A percentile compares a stretch with the other conserved stretches of the same genome.
phyloP scores from a whole-genome alignment of 2,888 invertebrate species.

The Cheilosia pagana region DNA sequence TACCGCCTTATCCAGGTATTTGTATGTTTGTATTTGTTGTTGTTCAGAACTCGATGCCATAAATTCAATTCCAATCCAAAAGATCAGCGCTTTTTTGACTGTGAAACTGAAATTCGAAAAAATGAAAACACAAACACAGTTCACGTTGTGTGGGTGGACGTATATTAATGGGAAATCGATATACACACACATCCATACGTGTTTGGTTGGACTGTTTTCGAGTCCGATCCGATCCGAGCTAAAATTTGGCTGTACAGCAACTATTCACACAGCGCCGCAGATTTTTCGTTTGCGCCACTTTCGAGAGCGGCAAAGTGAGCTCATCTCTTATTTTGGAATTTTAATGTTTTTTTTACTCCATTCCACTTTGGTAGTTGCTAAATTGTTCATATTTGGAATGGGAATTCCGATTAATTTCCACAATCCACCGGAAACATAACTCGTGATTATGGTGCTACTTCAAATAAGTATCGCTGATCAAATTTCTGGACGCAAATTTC shows the following conservation, averaged over 20 bases:
- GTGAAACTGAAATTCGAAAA: slow-evolving; percentile 42
- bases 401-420: slow-evolving; percentile 23
- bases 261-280: slow-evolving; percentile 13
- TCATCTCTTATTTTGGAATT: slow-evolving; percentile 66
- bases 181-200: background rate
- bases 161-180: slow-evolving; percentile 58
- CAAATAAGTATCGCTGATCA: slow-evolving; percentile 5
- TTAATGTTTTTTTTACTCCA: slow-evolving; percentile 38
- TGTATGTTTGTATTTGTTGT: background rate
- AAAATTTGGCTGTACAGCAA: slow-evolving; percentile 24
- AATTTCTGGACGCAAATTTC: too few relatives aligned
- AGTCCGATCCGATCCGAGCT: slow-evolving; percentile 10
- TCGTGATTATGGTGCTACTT: slow-evolving; percentile 15
- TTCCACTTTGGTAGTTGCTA: slow-evolving; percentile 14
- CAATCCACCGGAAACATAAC: slow-evolving; percentile 48
- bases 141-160: slow-evolving; percentile 57
- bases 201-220: slow-evolving; percentile 7
- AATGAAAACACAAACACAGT: slow-evolving; percentile 34
- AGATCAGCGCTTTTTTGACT: slow-evolving; percentile 43
- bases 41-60: slow-evolving; percentile 1
- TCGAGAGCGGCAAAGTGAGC: slow-evolving; percentile 55
- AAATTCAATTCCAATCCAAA: slow-evolving; percentile 21
- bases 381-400: slow-evolving; percentile 23
- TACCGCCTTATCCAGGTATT: too few relatives aligned
- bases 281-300: slow-evolving; percentile 36